Evolutionary conservation across 2,113 vertebrate species (phyloP).

Genomic region (Caracal caracal): DNA sequence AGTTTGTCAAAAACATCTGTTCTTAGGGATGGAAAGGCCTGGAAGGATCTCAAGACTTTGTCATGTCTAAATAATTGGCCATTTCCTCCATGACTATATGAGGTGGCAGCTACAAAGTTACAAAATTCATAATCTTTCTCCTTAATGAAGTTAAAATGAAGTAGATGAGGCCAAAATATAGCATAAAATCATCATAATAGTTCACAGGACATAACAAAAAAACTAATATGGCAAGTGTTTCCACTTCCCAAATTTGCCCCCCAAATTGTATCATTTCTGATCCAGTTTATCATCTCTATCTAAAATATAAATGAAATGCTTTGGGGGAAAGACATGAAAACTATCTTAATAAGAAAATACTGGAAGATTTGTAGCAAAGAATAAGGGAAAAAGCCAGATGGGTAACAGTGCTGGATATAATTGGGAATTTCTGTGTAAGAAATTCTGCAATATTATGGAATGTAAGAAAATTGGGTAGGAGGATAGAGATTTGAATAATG

Average conservation of each 20-base stretch:
- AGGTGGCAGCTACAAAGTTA: not conserved
- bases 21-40: not conserved
- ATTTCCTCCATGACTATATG: not conserved
- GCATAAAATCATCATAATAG: not conserved
- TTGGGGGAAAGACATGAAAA: not conserved
- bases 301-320: not conserved
- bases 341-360: not conserved
- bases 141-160: not conserved
- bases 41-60: not conserved
- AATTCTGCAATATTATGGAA: not conserved
- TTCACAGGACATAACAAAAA: not conserved
- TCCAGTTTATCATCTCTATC: not conserved
- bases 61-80: not conserved
- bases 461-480: not conserved
- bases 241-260: not conserved
- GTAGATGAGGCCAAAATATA: not conserved
- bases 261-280: not conserved
- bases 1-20: not conserved
- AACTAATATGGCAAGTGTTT: not conserved
- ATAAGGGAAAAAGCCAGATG: not conserved
- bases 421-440: not conserved
- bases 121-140: not conserved
- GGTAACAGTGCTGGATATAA: not conserved
- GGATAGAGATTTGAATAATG: not conserved
- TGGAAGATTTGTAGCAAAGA: not conserved